phyloP scores from a whole-genome alignment of 2,888 invertebrate species.

The Nomada flava region DNA sequence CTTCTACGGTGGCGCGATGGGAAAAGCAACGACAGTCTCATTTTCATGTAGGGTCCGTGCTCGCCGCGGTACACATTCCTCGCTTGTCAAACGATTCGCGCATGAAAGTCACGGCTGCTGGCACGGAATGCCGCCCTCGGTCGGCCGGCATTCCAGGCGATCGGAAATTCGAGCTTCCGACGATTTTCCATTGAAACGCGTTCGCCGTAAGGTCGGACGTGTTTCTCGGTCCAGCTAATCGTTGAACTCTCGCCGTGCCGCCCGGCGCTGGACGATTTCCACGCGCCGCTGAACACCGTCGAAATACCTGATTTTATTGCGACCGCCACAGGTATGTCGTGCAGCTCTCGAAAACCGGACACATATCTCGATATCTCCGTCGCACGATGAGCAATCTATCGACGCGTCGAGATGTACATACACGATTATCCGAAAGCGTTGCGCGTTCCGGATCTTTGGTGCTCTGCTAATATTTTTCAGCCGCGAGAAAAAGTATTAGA shows the following conservation, averaged over 20 bases:
- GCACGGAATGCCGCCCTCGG: slow-evolving; percentile 51
- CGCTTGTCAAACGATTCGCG: slow-evolving; percentile 57
- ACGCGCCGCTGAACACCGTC: slow-evolving; percentile 5
- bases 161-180: slow-evolving; percentile 58
- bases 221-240: slow-evolving; percentile 22
- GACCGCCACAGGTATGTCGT: neutral
- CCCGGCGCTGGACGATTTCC: too few relatives aligned
- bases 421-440: neutral
- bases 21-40: slow-evolving; percentile 72
- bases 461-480: neutral
- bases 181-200: slow-evolving; percentile 36
- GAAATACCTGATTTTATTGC: slow-evolving; percentile 36
- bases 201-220: neutral
- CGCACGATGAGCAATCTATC: neutral
- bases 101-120: slow-evolving; percentile 57
- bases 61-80: slow-evolving; percentile 65
- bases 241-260: neutral
- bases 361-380: neutral
- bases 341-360: slow-evolving; percentile 5
- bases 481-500: too few relatives aligned
- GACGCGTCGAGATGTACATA: neutral
- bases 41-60: slow-evolving; percentile 71
- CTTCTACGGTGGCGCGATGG: slow-evolving; percentile 65
- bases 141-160: slow-evolving; percentile 38
- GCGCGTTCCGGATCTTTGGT: neutral